Conservation (phyloP, 2,797 vertebrate genomes). For the Synaphobranchus kaupii region DNA sequence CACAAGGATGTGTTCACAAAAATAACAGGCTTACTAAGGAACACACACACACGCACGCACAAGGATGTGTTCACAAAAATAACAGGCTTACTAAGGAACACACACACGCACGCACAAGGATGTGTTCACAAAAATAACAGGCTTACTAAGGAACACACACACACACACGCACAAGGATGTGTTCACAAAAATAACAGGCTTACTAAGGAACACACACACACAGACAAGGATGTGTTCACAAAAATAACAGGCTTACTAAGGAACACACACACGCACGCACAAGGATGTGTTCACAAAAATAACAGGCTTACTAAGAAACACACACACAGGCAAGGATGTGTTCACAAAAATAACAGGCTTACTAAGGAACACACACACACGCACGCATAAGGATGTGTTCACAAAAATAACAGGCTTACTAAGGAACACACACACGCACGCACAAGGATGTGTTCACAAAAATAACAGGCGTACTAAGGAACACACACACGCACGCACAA, state of each 20-base stretch:
- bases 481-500: neutral
- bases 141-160: no score
- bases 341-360: neutral
- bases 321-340: neutral
- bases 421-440: neutral
- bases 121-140: no score
- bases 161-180: neutral
- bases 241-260: no score
- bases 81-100: no score
- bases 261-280: neutral
- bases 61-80: no score
- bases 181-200: no score
- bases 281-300: neutral
- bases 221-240: neutral
- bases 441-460: no score
- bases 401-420: no score
- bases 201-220: neutral
- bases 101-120: slow-evolving; percentile 2
- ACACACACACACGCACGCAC: neutral
- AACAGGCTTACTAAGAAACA: neutral
- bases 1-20: neutral
- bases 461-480: no score
- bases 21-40: neutral
- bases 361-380: neutral
- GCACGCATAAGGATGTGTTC: no score